These are phyloP conservation scores for Paradoxurus hermaphroditus DNA, from an alignment of 2,113 vertebrate species.

Conservation along the genomic window DNA sequence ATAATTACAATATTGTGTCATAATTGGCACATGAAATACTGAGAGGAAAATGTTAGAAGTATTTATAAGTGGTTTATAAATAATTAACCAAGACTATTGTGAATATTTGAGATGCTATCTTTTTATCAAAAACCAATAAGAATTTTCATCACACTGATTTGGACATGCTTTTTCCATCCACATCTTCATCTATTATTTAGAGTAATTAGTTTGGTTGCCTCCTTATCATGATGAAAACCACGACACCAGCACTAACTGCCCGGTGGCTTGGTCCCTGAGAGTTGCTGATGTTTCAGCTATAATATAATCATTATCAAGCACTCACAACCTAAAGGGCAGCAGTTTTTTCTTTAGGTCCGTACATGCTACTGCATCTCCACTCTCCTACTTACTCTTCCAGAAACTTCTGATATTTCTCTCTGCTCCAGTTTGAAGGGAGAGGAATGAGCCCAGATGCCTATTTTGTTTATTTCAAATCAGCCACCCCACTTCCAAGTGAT, in stretches of 20 bases:
- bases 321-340: slow-evolving; percentile 19
- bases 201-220: slow-evolving; percentile 59
- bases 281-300: slow-evolving; percentile 46
- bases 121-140: slow-evolving; percentile 33
- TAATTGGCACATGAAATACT: not conserved
- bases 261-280: not conserved
- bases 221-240: slow-evolving; percentile 40
- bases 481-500: not conserved
- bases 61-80: slow-evolving; percentile 21
- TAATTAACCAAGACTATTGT: not conserved
- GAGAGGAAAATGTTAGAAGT: not conserved
- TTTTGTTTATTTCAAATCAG: not conserved
- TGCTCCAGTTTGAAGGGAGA: not conserved
- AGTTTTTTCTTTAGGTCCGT: slow-evolving; percentile 17
- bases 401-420: not conserved
- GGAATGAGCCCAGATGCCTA: not conserved
- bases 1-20: not conserved
- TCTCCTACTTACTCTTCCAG: not conserved
- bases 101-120: not conserved
- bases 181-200: not conserved
- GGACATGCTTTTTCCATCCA: not conserved
- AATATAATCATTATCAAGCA: slow-evolving; percentile 47
- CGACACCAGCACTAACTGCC: slow-evolving; percentile 25
- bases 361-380: not conserved
- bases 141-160: slow-evolving; percentile 57